Percentiles rank a stretch among this genome's conserved stretches.
These are phyloP conservation scores for Onychostruthus taczanowskii DNA, from an alignment of 2,113 vertebrate genomes.

Conservation along the genomic window DNA sequence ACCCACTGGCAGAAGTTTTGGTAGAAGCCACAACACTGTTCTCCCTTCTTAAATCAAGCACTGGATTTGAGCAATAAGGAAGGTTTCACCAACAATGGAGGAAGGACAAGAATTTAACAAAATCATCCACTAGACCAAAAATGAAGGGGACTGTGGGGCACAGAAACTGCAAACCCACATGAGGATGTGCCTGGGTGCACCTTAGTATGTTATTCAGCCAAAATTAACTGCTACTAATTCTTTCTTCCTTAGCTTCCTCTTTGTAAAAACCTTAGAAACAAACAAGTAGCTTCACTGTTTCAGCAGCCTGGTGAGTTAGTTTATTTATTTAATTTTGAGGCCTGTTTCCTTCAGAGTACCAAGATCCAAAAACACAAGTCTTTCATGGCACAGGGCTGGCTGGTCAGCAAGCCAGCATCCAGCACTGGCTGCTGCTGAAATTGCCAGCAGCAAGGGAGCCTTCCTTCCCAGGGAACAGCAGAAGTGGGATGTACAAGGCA, in stretches of 20 bases:
- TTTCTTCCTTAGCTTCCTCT: neutral
- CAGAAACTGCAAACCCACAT: neutral
- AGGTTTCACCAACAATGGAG: neutral
- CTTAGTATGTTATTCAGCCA: neutral
- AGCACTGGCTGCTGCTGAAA: neutral
- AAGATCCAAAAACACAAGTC: neutral
- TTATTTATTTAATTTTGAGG: neutral
- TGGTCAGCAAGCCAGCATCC: neutral
- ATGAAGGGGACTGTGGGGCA: neutral
- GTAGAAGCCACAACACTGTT: neutral
- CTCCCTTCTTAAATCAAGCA: neutral
- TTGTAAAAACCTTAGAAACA: neutral
- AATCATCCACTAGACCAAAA: neutral
- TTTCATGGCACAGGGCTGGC: neutral
- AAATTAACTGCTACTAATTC: neutral
- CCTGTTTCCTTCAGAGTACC: neutral
- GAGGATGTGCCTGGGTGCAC: neutral
- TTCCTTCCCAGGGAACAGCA: neutral
- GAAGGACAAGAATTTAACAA: neutral
- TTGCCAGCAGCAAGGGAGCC: fast-evolving
- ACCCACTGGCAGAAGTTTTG: neutral
- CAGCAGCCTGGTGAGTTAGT: neutral
- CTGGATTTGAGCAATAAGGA: neutral
- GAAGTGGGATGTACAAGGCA: neutral
- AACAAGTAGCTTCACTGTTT: neutral